Evolutionary conservation across 2,113 vertebrate genomes (phyloP).

Genomic region (Python bivittatus): DNA sequence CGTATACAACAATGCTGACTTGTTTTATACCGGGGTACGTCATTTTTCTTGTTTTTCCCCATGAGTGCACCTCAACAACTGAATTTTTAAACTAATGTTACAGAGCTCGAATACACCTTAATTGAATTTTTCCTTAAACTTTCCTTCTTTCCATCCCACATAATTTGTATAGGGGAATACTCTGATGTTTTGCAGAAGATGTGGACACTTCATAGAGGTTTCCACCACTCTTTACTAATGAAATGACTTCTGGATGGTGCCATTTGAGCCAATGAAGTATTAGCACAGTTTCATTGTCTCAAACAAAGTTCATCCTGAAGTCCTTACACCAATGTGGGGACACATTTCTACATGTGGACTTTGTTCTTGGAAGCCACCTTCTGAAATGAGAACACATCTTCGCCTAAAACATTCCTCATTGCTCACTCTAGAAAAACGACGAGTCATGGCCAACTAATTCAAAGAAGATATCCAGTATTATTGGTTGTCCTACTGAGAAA

Average conservation of each 20-base stretch:
- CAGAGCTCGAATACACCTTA: background rate
- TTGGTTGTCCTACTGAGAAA: background rate
- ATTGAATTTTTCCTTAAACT: background rate
- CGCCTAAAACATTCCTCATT: too few relatives aligned
- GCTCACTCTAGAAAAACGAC: background rate
- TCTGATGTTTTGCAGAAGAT: background rate
- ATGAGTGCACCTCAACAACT: background rate
- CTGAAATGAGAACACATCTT: background rate
- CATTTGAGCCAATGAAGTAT: background rate
- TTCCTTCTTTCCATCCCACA: background rate
- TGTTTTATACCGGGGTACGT: slow-evolving; percentile 93
- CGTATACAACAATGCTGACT: slow-evolving; percentile 91
- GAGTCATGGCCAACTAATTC: background rate
- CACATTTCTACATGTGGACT: background rate
- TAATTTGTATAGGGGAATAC: background rate
- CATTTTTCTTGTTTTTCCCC: background rate
- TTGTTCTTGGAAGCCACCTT: background rate
- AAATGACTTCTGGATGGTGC: background rate
- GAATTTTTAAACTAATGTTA: background rate
- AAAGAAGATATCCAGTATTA: background rate
- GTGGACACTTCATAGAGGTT: background rate
- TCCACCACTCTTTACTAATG: background rate
- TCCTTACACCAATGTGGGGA: background rate
- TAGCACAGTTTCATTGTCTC: background rate
- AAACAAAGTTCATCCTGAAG: background rate